Evolutionary conservation across 2,888 invertebrate genomes (phyloP).

Genomic region (Heliconius sara): DNA sequence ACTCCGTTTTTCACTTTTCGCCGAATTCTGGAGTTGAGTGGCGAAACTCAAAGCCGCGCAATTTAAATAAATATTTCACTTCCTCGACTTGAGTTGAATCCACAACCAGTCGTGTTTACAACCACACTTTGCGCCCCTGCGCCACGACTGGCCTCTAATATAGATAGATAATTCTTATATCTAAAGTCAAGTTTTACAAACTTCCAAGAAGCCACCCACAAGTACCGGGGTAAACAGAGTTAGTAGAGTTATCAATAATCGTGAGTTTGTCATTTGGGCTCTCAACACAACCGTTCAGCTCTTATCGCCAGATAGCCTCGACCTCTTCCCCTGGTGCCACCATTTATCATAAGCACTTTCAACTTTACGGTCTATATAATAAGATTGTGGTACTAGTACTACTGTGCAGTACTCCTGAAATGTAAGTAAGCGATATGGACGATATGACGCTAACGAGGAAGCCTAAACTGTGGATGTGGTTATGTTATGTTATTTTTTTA

Average conservation of each 20-base stretch:
- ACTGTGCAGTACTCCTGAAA: slow-evolving; percentile 46
- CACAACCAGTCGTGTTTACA: no score
- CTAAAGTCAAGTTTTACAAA: background rate
- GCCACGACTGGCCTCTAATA: no score
- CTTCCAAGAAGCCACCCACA: slow-evolving; percentile 43
- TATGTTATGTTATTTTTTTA: background rate
- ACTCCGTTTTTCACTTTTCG: no score
- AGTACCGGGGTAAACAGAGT: slow-evolving; percentile 42
- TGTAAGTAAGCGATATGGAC: slow-evolving; percentile 44
- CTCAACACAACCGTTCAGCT: slow-evolving; percentile 60
- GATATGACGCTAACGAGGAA: slow-evolving; percentile 42
- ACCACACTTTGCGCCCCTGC: no score
- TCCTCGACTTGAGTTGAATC: no score
- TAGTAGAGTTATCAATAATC: slow-evolving; percentile 45
- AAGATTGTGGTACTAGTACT: slow-evolving; percentile 47
- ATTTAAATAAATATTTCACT: no score
- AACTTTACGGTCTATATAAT: slow-evolving; percentile 50
- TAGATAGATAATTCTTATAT: background rate
- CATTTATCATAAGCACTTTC: slow-evolving; percentile 42
- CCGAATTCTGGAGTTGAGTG: no score
- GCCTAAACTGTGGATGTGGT: slow-evolving; percentile 43
- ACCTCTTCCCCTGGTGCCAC: slow-evolving; percentile 72
- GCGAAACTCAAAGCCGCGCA: no score
- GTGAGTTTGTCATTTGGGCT: slow-evolving; percentile 60
- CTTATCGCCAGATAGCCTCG: slow-evolving; percentile 79